A percentile compares a stretch with the other conserved stretches of the same genome.
Conservation (phyloP, 2,797 vertebrate genomes). For the Emys orbicularis region DNA sequence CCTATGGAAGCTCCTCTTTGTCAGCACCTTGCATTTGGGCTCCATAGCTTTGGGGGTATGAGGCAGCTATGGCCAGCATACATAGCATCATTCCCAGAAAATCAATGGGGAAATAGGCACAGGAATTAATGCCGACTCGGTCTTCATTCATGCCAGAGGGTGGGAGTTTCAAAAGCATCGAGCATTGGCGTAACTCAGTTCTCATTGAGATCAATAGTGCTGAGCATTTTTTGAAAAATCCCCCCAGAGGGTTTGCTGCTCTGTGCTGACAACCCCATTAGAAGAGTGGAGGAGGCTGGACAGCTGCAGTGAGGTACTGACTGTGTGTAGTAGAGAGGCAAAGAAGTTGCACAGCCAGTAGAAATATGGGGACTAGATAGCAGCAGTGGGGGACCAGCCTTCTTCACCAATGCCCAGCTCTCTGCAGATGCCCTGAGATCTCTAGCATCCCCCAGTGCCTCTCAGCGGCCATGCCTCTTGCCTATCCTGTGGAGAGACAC, state of each 20-base stretch:
- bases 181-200: background rate
- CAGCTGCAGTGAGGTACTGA: background rate
- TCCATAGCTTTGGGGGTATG: background rate
- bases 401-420: background rate
- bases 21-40: background rate
- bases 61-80: background rate
- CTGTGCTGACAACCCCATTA: background rate
- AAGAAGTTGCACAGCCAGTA: background rate
- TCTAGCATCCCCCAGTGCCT: background rate
- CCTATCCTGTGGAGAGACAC: background rate
- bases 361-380: background rate
- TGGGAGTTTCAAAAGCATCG: background rate
- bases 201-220: background rate
- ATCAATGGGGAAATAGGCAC: background rate
- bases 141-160: background rate
- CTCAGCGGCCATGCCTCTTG: background rate
- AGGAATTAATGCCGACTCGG: background rate
- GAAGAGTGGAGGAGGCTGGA: background rate
- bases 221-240: background rate
- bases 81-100: background rate
- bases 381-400: accelerated
- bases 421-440: background rate
- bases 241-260: background rate
- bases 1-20: background rate
- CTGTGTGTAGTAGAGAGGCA: background rate